phyloP scores from a whole-genome alignment of 2,888 invertebrate species.

The Orthosia incerta region DNA sequence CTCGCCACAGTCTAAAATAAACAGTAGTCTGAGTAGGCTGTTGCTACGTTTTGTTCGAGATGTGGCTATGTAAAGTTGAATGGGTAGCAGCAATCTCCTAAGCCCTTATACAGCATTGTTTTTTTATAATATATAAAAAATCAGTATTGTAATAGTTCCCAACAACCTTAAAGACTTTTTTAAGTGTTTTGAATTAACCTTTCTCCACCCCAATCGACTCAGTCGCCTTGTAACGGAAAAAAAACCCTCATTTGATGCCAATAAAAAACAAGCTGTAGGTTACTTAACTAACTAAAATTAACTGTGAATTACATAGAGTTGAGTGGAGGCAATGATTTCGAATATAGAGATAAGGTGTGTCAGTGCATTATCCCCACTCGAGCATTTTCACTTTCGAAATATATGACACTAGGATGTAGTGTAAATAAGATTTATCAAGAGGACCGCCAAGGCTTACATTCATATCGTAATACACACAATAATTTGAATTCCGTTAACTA shows the following conservation, averaged over 20 bases:
- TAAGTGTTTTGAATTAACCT: no score
- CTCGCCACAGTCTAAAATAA: constrained; percentile 49
- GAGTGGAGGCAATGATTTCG: no score
- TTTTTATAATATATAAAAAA: no score
- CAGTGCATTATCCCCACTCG: no score
- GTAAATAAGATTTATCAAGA: background rate
- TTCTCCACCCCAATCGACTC: no score
- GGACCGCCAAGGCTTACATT: background rate
- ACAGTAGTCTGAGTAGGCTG: constrained; percentile 51
- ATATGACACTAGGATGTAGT: background rate
- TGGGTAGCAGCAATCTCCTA: background rate
- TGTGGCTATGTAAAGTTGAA: background rate
- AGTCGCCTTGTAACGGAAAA: no score
- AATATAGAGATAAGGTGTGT: no score
- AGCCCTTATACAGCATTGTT: no score
- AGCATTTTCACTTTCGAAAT: background rate
- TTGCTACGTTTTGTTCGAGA: constrained; percentile 8
- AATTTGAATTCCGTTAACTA: constrained; percentile 9
- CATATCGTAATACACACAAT: constrained; percentile 19
- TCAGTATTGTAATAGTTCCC: background rate
- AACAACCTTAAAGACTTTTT: background rate
- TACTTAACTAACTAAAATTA: no score
- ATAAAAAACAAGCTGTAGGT: no score
- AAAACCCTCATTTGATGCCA: no score
- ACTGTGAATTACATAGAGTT: no score